Evolutionary conservation across 2,888 invertebrate species (phyloP), one percentile per base, ranked within the genome.

Genomic region (Polyommatus iphigenia): DNA sequence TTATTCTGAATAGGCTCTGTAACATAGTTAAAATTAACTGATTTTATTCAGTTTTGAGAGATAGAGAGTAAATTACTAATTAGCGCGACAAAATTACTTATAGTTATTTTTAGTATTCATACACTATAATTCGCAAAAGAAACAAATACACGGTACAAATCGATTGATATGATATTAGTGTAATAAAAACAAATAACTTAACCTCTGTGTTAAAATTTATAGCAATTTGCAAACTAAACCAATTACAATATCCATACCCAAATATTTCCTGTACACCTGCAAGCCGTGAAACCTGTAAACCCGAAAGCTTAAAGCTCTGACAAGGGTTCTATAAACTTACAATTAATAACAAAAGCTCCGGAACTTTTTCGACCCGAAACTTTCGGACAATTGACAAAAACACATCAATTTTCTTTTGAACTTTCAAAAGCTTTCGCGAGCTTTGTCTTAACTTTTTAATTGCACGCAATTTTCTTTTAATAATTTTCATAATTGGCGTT

Each of bases 271-370:
- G 15, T 67, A 67, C 62, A 67, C 62, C 62, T 62, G 62, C 13
- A 62, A 8, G 62, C 62, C 24, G 59, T 59, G 57, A 57, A 57
- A 57, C 18, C n/a, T 8, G 5, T 67, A 67, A 67, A 67, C 24
- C 24, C 24, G 24, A 67, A 67, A 67, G 24, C 62, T 67, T 67
- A 29, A 29, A 62, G 62, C 13, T 24, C 29, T 29, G 62, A 67
- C 62, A 13, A 67, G 62, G 62, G 62, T 67, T 24, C 62, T 20
- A 24, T 67, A 67, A 67, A 67, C 62, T 67, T 29, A 24, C 29
- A 67, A 67, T 67, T 67, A 67, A 67, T 67, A 67, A 72, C 72
- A 72, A 46, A 72, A 72, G 72, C 72, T 36, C n/a, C 41, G 72
- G 20, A 72, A 72, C n/a, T 13, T 72, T 72, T 72, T 72, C 32